Conservation (phyloP, 2,888 invertebrate species). For the Uropetala carovei region DNA sequence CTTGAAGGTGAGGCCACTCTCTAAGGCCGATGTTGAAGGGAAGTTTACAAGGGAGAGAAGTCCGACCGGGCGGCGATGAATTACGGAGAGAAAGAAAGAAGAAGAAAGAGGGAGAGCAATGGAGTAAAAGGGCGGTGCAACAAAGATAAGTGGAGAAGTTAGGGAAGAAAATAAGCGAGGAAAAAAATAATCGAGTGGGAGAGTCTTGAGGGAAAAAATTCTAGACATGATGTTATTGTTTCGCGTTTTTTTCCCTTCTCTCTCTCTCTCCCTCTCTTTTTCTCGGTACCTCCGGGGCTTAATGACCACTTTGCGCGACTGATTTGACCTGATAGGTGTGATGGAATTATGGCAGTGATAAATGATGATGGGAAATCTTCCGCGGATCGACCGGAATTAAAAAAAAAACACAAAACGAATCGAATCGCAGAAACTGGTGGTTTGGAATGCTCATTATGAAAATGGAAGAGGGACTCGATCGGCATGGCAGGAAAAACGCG, state of each 20-base stretch:
- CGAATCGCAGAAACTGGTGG: slow-evolving; percentile 10
- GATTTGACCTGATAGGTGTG: slow-evolving; percentile 24
- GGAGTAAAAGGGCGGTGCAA: slow-evolving; percentile 10
- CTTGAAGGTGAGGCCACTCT: not conserved
- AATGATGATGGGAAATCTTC: slow-evolving; percentile 40
- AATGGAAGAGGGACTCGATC: not conserved
- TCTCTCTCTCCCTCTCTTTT: too few species aligned
- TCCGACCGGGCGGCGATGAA: not conserved
- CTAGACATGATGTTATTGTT: slow-evolving; percentile 37
- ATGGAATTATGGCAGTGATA: slow-evolving; percentile 34
- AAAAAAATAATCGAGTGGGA: not conserved
- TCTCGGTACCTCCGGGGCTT: not conserved
- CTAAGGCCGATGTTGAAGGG: not conserved
- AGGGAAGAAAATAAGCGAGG: not conserved
- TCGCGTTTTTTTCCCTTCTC: slow-evolving; percentile 4
- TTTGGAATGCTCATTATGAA: not conserved
- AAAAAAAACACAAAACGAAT: slow-evolving; percentile 13
- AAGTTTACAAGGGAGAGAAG: not conserved
- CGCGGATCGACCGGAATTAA: not conserved
- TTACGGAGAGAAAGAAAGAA: not conserved
- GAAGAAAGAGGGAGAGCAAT: not conserved
- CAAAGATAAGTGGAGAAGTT: not conserved
- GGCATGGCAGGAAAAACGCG: not conserved
- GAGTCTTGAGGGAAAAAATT: slow-evolving; percentile 3
- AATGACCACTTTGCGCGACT: slow-evolving; percentile 39